These are phyloP conservation scores for Cosmorhoe ocellata DNA, from an alignment of 2,888 invertebrate genomes.

Conservation along the genomic window DNA sequence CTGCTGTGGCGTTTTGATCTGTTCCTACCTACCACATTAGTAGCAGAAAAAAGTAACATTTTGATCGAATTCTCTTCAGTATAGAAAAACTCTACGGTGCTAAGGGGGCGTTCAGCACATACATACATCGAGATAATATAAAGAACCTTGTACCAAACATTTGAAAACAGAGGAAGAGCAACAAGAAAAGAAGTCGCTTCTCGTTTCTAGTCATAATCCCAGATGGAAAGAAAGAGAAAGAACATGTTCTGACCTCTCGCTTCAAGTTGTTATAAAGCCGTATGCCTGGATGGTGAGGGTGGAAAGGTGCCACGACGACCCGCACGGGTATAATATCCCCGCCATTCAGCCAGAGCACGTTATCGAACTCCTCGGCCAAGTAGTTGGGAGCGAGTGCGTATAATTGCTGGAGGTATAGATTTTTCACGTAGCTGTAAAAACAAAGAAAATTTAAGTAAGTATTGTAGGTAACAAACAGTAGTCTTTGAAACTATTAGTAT, in stretches of 20 bases:
- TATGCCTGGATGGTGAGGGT: constrained; percentile 85
- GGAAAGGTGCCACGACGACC: constrained; percentile 85
- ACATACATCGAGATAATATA: no score
- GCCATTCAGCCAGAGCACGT: constrained; percentile 85
- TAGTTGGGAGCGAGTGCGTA: constrained; percentile 92
- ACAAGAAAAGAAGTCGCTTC: neutral
- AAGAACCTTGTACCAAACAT: no score
- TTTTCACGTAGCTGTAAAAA: constrained; percentile 85
- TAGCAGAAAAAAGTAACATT: no score
- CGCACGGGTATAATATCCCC: constrained; percentile 85
- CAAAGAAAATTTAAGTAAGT: no score
- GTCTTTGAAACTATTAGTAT: no score
- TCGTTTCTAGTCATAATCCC: neutral
- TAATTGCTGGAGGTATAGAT: constrained; percentile 90
- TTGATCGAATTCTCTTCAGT: no score
- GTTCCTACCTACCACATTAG: no score
- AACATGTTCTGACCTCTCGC: constrained; percentile 77
- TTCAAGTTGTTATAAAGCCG: constrained; percentile 84
- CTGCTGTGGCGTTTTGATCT: no score
- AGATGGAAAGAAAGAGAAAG: neutral
- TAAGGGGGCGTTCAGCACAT: no score
- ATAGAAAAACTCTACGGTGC: no score
- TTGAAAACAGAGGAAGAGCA: neutral
- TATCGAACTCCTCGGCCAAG: constrained; percentile 87
- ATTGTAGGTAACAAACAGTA: no score